Base-by-base conservation (phyloP, 1,140 invertebrate genomes). In the Rhopalosiphum padi region DNA sequence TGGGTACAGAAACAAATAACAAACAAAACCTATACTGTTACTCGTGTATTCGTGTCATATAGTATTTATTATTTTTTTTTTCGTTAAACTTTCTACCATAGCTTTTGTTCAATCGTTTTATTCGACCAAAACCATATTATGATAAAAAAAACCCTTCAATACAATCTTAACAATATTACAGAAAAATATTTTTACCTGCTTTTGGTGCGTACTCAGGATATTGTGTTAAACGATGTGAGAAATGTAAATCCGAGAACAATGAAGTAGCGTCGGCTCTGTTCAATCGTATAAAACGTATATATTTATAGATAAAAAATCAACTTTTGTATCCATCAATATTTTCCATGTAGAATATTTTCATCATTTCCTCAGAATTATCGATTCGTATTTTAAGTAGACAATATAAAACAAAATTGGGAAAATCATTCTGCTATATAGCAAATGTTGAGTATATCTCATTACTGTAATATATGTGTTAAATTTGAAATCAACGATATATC, bases 211-310 rank as follows among this genome's bases (percentile, higher is more conserved):
- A 6, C 82, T 83, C 22, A 23, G 35, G 37, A 41, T 83, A 83
- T 83, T 83, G n/a, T 83, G 82, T 83, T 83, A 37, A 83, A 83
- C 82, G 82, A 83, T 41, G 82, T 41, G 82, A 41, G 37, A 83
- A 83, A 83, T 83, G 82, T 83, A 83, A 83, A 83, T 83, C 35
- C 37, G 22, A 41, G 37, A 83, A 18, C 30, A 18, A 77, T n/a
- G 4, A 51, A 51, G 48, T 48, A 51, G n/a, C 15, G 5, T 77
- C 15, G 15, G 30, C 15, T 77, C 60, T 77, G n/a, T 35, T 77
- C 60, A 77, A 77, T 77, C 60, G n/a, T 77, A 77, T n/a, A n/a
- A 77, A 77, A 77, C 5, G 11, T 6, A 21, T 35, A 77, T 77
- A n/a, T 51, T 15, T 60, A 60, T 60, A 60, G 25, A 25, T 60